These are phyloP conservation scores for Sebastes trivittatus DNA, from an alignment of 2,797 vertebrate species.

Conservation along the genomic window DNA sequence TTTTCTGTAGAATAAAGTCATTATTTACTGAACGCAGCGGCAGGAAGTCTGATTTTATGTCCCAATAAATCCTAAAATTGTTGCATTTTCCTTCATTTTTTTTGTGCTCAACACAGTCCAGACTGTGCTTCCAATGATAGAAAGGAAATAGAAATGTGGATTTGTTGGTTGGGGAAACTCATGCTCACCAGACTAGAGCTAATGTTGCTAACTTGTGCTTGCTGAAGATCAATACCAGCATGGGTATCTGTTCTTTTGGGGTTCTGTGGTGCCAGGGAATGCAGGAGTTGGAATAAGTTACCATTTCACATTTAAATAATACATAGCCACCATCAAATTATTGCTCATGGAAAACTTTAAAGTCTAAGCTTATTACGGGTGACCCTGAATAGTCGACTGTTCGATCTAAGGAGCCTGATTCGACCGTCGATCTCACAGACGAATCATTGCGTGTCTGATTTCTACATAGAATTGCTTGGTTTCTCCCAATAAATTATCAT, in stretches of 20 bases:
- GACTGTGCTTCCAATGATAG: neutral
- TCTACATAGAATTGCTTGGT: neutral
- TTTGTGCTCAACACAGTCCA: neutral
- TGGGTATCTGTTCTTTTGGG: rapidly evolving
- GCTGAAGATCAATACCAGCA: neutral
- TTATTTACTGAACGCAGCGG: neutral
- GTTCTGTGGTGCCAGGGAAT: neutral
- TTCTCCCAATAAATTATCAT: neutral
- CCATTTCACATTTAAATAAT: neutral
- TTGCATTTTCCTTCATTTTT: neutral
- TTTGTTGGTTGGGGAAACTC: neutral
- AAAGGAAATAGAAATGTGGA: neutral
- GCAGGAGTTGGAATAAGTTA: neutral
- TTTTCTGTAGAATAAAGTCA: neutral
- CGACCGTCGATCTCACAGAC: too few relatives aligned
- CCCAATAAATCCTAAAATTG: neutral
- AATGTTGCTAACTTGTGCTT: neutral
- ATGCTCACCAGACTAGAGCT: neutral
- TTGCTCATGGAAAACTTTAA: neutral
- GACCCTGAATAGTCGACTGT: rapidly evolving
- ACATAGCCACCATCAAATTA: neutral
- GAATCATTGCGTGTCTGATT: neutral
- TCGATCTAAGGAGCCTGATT: too few relatives aligned
- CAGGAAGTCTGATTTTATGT: neutral
- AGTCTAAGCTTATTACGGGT: neutral